Evolutionary conservation across 2,888 invertebrate species (phyloP).

Genomic region (Adineta ricciae): DNA sequence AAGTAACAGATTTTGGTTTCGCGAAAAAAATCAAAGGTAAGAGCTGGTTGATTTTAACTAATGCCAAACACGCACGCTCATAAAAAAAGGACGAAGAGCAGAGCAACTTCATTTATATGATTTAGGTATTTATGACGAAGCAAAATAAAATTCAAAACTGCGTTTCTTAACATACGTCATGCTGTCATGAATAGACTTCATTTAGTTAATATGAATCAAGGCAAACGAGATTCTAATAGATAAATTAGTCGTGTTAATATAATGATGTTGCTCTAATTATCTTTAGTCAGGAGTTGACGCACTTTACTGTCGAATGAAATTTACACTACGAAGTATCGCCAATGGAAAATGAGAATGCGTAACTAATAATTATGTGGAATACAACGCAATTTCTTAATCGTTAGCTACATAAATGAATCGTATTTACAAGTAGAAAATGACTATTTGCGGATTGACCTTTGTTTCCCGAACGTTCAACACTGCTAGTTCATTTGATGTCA

Average conservation of each 20-base stretch:
- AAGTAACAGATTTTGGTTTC: constrained; percentile 86
- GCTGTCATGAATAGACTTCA: neutral
- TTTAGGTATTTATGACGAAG: neutral
- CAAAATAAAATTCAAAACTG: neutral
- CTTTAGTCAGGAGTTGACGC: neutral
- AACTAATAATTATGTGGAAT: neutral
- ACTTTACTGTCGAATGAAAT: no score
- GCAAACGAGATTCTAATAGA: neutral
- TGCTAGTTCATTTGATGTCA: no score
- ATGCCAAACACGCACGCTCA: neutral
- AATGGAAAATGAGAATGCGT: neutral
- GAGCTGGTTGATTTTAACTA: neutral
- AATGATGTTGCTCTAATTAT: neutral
- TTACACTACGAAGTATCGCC: neutral
- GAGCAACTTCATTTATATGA: neutral
- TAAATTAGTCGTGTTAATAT: neutral
- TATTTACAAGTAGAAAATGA: no score
- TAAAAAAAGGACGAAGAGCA: no score
- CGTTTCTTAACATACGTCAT: neutral
- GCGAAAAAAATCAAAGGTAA: constrained; percentile 85
- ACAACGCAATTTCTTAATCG: no score
- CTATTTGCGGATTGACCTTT: no score
- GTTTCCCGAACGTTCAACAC: no score
- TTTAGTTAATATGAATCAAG: neutral
- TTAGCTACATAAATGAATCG: no score